phyloP scores from a whole-genome alignment of 2,113 vertebrate species.

The Neodontobutis hainanensis region DNA sequence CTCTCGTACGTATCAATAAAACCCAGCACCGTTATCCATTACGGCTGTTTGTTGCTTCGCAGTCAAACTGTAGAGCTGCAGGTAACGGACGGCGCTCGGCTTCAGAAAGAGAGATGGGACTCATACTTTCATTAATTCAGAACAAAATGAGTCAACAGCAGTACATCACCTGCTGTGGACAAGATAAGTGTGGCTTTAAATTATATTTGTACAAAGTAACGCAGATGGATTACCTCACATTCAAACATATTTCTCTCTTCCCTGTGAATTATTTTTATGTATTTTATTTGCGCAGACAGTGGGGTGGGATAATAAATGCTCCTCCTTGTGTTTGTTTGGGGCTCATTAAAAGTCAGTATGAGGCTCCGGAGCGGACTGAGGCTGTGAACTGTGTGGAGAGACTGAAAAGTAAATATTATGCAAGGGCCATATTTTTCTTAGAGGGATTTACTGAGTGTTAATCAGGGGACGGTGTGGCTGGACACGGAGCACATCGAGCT shows the following conservation, averaged over 20 bases:
- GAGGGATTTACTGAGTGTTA: constrained; percentile 56
- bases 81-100: constrained; percentile 29
- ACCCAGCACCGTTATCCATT: constrained; percentile 51
- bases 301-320: constrained; percentile 64
- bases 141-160: constrained; percentile 57
- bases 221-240: constrained; percentile 70
- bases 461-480: constrained; percentile 54
- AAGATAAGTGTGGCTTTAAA: constrained; percentile 60
- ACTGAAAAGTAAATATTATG: constrained; percentile 54
- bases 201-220: constrained; percentile 72
- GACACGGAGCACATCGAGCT: constrained; percentile 29
- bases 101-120: constrained; percentile 57
- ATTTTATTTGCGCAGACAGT: constrained; percentile 37
- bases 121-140: constrained; percentile 62
- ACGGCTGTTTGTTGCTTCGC: constrained; percentile 33
- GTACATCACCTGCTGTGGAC: constrained; percentile 61
- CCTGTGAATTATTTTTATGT: constrained; percentile 46
- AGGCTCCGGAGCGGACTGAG: constrained; percentile 22
- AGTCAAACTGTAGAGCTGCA: constrained; percentile 25
- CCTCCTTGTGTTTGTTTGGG: constrained; percentile 61
- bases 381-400: constrained; percentile 34
- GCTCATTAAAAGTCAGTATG: constrained; percentile 65
- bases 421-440: constrained; percentile 42
- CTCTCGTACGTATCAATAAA: constrained; percentile 52
- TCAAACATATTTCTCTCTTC: constrained; percentile 15